Evolutionary conservation across 2,113 vertebrate genomes (phyloP).

Genomic region (Ramphastos sulfuratus): DNA sequence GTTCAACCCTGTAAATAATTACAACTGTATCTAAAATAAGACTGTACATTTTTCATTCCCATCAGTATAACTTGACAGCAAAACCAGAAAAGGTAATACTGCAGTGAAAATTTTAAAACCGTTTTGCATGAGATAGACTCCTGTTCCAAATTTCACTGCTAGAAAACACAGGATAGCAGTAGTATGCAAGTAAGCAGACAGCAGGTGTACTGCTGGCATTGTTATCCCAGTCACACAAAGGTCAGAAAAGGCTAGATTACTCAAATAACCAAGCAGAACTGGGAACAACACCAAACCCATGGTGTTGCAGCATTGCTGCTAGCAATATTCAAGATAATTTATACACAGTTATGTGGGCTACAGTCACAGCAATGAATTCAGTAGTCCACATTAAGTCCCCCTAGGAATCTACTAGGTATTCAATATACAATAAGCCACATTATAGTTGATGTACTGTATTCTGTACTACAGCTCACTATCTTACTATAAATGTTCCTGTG

Average conservation of each 20-base stretch:
- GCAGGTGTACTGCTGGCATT: not conserved
- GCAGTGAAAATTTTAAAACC: not conserved
- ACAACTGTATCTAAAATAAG: not conserved
- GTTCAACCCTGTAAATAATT: not conserved
- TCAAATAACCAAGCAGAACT: not conserved
- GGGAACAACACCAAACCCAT: not conserved
- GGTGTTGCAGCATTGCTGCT: not conserved
- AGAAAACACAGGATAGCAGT: not conserved
- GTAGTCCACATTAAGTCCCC: not conserved
- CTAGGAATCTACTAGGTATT: not conserved
- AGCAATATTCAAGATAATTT: not conserved
- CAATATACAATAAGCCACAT: not conserved
- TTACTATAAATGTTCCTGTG: not conserved
- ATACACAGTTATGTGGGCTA: not conserved
- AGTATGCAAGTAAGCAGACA: not conserved
- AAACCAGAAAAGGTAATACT: not conserved
- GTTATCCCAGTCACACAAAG: not conserved
- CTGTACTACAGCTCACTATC: not conserved
- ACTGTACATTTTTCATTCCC: not conserved
- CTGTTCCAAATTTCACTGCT: not conserved
- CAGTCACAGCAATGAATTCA: not conserved
- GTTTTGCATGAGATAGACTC: not conserved
- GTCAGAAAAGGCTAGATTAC: not conserved
- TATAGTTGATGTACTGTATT: not conserved
- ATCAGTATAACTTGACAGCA: not conserved